A percentile compares a stretch with the other conserved stretches of the same genome.
Conservation (phyloP, 2,797 vertebrate genomes). For the Leucoraja ocellata region DNA sequence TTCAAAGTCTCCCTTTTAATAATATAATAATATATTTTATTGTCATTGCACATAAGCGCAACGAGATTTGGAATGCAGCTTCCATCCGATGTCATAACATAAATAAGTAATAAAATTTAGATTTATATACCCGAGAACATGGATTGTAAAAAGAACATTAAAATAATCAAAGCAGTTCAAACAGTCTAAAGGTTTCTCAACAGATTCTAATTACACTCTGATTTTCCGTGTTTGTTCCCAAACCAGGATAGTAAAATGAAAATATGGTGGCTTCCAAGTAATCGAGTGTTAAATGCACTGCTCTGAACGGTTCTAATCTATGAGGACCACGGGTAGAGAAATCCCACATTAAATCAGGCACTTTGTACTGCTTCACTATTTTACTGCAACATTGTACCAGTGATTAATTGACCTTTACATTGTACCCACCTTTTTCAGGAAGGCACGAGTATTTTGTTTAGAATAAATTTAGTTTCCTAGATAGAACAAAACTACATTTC, state of each 20-base stretch:
- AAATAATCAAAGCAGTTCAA: too few species aligned
- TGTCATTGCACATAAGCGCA: too few species aligned
- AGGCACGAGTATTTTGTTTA: neutral
- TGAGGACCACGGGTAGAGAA: neutral
- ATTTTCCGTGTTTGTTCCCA: neutral
- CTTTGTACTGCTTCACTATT: neutral
- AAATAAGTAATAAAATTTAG: too few species aligned
- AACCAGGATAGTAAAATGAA: neutral
- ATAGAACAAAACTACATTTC: slow-evolving; percentile 23
- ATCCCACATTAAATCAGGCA: neutral
- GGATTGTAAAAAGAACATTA: too few species aligned
- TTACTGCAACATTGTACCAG: neutral
- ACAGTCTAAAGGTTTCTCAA: neutral
- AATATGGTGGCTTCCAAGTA: neutral
- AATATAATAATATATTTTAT: too few species aligned
- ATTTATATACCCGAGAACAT: too few species aligned
- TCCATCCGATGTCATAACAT: too few species aligned
- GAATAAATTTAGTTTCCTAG: neutral
- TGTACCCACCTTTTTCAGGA: neutral
- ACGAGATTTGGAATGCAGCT: too few species aligned
- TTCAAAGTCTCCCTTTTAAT: neutral
- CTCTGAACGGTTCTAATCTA: neutral
- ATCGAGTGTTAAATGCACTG: neutral
- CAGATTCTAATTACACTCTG: neutral
- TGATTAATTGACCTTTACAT: neutral